Base-by-base conservation (phyloP, 2,888 invertebrate species). In the Synanthedon tipuliformis region DNA sequence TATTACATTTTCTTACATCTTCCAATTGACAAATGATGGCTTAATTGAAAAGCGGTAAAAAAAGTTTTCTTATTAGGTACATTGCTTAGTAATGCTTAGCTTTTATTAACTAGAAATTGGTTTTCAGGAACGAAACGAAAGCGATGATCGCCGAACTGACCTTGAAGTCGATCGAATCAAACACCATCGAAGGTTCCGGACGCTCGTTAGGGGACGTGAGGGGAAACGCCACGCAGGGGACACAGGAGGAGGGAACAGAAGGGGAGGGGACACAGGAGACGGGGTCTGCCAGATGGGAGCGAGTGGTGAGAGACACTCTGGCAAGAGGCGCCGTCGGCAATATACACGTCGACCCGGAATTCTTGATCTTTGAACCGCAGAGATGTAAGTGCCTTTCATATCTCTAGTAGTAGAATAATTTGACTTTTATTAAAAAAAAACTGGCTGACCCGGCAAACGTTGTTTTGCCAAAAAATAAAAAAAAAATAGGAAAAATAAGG, bases 301-400 rank as follows among this genome's bases (percentile, higher is more conserved):
- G 89, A 27, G 90, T 91, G 0, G 81, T 96, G 2, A 78, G 89
- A 56, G 93, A 94, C 48, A 92, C 93, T 10, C 87, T 97, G 1
- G 87, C 90, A 2, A 89, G 85, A 0, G 96, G 95, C 4, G 89
- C 88, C 64, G 92, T 95, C 7, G 96, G 96, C 1, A 92, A 93
- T 40, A 77, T 96, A 1, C 91, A 90, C 23, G 92, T 96, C 0
- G 95, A 97, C 75, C 95, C 95, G 0, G 91, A 92, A 56, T 95
- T 92, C 72, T 79, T 95, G 55, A 90, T 92, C 52, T 91, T 95
- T 63, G 90, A 92, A 65, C 90, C 94, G 2, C 89, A 90, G 57
- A 89, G 91, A 70, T 86, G 95, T 95, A 76, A 90, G 92, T 89
- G 57, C 53, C 51, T 16, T 8, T 10, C 18, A 49, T 15, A 27